These are phyloP conservation scores for Grammomys dolichurus DNA, from an alignment of 2,113 vertebrate species.

Conservation along the genomic window DNA sequence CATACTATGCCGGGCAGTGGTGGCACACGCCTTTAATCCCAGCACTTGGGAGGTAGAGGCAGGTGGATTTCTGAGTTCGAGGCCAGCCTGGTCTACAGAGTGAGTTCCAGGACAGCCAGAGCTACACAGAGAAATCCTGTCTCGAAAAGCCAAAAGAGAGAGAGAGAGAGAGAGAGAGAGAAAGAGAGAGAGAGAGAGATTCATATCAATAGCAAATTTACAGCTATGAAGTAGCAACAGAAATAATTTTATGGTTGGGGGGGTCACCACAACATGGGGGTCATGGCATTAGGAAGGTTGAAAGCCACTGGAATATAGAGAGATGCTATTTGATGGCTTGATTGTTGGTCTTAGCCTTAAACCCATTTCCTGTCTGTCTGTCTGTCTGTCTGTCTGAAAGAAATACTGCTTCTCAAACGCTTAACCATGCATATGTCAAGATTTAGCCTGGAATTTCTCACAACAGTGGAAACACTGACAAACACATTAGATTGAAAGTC, in stretches of 20 bases:
- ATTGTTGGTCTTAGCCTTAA: background rate
- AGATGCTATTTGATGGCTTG: background rate
- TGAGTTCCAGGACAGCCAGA: too few species aligned
- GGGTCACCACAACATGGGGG: background rate
- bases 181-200: too few species aligned
- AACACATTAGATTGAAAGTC: background rate
- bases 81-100: too few species aligned
- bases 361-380: background rate
- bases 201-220: too few species aligned
- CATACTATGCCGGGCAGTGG: too few species aligned
- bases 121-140: too few species aligned
- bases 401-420: background rate
- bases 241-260: background rate
- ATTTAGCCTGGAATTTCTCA: background rate
- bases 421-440: background rate
- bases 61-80: too few species aligned
- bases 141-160: too few species aligned
- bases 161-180: too few species aligned
- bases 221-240: background rate
- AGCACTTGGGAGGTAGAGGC: too few species aligned
- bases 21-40: too few species aligned
- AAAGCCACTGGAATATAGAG: background rate
- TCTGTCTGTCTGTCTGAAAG: background rate
- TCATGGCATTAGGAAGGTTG: background rate
- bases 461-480: background rate